Evolutionary conservation across 2,113 vertebrate genomes (phyloP).

Genomic region (Nibea albiflora): DNA sequence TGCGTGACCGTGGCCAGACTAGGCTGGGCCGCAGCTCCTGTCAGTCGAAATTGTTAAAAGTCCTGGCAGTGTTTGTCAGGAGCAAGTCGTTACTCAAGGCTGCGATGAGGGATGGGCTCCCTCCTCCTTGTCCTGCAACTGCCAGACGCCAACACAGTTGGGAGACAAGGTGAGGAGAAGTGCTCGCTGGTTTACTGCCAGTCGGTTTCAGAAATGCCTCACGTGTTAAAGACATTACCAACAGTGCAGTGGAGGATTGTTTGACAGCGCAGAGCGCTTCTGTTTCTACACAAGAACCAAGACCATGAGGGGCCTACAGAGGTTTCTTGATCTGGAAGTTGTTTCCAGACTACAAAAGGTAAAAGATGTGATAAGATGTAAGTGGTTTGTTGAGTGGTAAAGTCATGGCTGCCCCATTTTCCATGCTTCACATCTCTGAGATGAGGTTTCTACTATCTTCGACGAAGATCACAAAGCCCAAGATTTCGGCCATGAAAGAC

Average conservation of each 20-base stretch:
- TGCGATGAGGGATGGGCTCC: slow-evolving; percentile 11
- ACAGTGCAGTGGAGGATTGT: slow-evolving; percentile 18
- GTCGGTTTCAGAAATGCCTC: slow-evolving; percentile 53
- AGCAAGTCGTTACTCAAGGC: slow-evolving; percentile 52
- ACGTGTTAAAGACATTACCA: slow-evolving; percentile 74
- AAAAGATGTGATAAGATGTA: slow-evolving; percentile 42
- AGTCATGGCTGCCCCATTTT: slow-evolving; percentile 33
- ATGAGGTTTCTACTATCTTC: slow-evolving; percentile 18
- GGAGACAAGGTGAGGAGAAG: slow-evolving; percentile 66
- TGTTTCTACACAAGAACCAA: slow-evolving; percentile 26
- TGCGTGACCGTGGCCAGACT: slow-evolving; percentile 31
- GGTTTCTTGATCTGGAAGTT: slow-evolving; percentile 42
- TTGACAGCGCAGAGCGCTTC: slow-evolving; percentile 45
- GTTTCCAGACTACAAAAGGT: slow-evolving; percentile 56
- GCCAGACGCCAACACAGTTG: slow-evolving; percentile 54
- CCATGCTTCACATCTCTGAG: slow-evolving; percentile 28
- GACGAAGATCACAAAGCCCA: slow-evolving; percentile 16
- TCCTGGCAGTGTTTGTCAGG: slow-evolving; percentile 62
- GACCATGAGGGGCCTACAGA: slow-evolving; percentile 9
- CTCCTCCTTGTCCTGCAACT: slow-evolving; percentile 24
- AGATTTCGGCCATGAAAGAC: slow-evolving; percentile 20
- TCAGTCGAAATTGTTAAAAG: slow-evolving; percentile 58
- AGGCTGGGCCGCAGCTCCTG: slow-evolving; percentile 32
- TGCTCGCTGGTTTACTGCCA: slow-evolving; percentile 60
- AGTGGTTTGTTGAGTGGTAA: slow-evolving; percentile 26